Percentiles rank a stretch among this genome's conserved stretches.
Conservation (phyloP, 2,888 invertebrate species). For the Anodontia alba region DNA sequence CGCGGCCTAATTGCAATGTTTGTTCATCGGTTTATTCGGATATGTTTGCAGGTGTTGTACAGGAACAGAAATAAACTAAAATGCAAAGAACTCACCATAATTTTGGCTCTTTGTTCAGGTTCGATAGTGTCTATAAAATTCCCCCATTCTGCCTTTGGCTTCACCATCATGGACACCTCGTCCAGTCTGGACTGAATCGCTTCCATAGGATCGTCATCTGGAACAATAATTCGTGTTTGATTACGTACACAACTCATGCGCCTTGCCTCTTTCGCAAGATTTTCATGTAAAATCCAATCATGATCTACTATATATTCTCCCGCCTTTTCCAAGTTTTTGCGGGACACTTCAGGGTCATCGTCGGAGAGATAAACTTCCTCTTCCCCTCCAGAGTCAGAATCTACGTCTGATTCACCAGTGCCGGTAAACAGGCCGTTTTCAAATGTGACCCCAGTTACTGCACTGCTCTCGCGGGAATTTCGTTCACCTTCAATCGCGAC, state of each 20-base stretch:
- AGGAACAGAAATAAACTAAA: no score
- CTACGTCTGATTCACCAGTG: constrained; percentile 32
- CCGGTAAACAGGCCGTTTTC: constrained; percentile 2
- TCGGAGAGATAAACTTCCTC: constrained; percentile 65
- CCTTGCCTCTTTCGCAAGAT: constrained; percentile 65
- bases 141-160: constrained; percentile 71
- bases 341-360: constrained; percentile 65
- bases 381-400: constrained; percentile 42
- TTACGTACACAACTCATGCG: constrained; percentile 65
- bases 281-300: constrained; percentile 77
- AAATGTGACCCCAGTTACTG: constrained; percentile 26
- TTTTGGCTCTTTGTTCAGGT: constrained; percentile 67
- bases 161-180: constrained; percentile 77
- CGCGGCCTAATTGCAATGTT: no score
- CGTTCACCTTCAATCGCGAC: constrained; percentile 51
- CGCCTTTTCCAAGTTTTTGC: constrained; percentile 66
- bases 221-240: constrained; percentile 73
- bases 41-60: no score
- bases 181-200: constrained; percentile 72
- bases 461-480: constrained; percentile 58
- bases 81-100: constrained; percentile 74
- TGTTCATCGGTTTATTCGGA: no score
- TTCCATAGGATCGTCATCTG: constrained; percentile 76
- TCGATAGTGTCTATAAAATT: constrained; percentile 70
- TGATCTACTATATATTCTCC: constrained; percentile 77